Percentiles rank a stretch among this genome's conserved stretches.
phyloP scores from a whole-genome alignment of 2,888 invertebrate species.

The Priocnemis perturbator region DNA sequence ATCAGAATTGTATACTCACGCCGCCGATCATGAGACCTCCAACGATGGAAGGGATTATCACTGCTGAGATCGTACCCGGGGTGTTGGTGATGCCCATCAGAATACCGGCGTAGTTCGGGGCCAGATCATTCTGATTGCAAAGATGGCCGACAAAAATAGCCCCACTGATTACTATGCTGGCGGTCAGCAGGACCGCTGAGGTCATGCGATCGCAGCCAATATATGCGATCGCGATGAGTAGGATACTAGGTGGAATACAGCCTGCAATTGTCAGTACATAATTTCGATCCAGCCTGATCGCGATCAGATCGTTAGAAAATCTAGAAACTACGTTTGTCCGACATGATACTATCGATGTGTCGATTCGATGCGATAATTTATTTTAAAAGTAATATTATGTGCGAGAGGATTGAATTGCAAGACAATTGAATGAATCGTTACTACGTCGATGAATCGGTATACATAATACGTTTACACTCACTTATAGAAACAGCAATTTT shows the following conservation, averaged over 20 bases:
- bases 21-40: constrained; percentile 63
- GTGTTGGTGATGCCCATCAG: constrained; percentile 73
- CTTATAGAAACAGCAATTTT: constrained; percentile 70
- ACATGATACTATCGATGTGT: too few species aligned
- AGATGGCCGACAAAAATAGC: constrained; percentile 71
- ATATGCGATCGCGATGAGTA: constrained; percentile 64
- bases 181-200: constrained; percentile 59
- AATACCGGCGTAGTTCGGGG: constrained; percentile 72
- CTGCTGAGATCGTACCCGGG: constrained; percentile 71
- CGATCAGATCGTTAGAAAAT: too few species aligned
- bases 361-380: too few species aligned
- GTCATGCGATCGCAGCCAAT: constrained; percentile 62
- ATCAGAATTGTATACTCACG: constrained; percentile 51
- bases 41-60: constrained; percentile 66
- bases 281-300: too few species aligned
- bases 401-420: too few species aligned
- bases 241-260: constrained; percentile 63
- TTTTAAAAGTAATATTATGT: too few species aligned
- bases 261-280: constrained; percentile 49
- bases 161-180: constrained; percentile 66
- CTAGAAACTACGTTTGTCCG: too few species aligned
- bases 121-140: constrained; percentile 70
- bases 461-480: constrained; percentile 45
- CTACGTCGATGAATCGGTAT: too few species aligned
- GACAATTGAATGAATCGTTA: too few species aligned